Base-by-base conservation (phyloP, 2,888 invertebrate species). In the Onchidella celtica region DNA sequence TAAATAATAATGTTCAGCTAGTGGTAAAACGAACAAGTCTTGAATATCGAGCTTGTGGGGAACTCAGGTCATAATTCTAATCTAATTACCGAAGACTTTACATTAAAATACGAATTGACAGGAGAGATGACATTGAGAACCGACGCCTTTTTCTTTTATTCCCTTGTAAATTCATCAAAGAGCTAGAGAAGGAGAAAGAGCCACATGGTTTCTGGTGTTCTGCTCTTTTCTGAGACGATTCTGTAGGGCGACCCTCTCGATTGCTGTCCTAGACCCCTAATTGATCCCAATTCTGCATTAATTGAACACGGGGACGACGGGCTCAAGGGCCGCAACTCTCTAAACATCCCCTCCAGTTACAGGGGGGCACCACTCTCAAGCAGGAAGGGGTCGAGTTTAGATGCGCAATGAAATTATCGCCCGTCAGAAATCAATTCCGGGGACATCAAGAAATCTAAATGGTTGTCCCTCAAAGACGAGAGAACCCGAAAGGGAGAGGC, bases 321-420 rank as follows among this genome's bases (percentile, higher is more conserved):
- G 74, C 74, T 74, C 61, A 74, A 74, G 74, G 61, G 74, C 61
- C 61, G n/a, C 74, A 74, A 74, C 74, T 74, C 74, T 74, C 74
- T 74, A 74, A 74, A 74, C 74, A 74, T 61, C 61, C 74, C 74
- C 74, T 74, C 74, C 29, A 61, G 61, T 74, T 74, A 74, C 74
- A 74, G 61, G 74, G 74, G 74, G 74, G 57, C 32, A 27, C 74
- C 38, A 38, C 61, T 61, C 74, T 38, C 57, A n/a, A 27, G 1
- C 74, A 4, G 38, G 61, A n/a, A 61, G 38, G 61, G 61, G 38
- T 61, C 27, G 59, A 61, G 74, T 74, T 74, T 74, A 74, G 74
- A 61, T 17, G 74, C 74, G 74, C 74, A 74, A 74, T 74, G 74
- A 74, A 61, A 74, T 74, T 74, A 74, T 57, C 34, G 57, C 57